A percentile compares a stretch with the other conserved stretches of the same genome.
These are phyloP conservation scores for Eubasilissa splendida DNA, from an alignment of 2,888 invertebrate genomes.

Conservation along the genomic window DNA sequence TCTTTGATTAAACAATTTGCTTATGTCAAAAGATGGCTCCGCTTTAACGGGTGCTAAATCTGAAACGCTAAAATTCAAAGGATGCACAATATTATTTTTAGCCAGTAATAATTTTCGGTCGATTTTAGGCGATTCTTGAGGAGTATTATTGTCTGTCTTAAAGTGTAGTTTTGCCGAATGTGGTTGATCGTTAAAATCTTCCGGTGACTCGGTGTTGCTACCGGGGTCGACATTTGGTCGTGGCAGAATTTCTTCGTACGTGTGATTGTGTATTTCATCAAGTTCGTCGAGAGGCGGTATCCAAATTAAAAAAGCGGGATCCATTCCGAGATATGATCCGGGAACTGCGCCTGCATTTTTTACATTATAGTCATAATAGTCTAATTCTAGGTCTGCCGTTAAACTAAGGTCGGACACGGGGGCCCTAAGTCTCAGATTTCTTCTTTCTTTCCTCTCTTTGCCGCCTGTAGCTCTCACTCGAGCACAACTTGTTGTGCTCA, in stretches of 20 bases:
- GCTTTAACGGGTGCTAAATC: conserved; percentile 64
- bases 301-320: conserved; percentile 90
- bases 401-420: conserved; percentile 86
- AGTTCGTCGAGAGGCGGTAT: conserved; percentile 86
- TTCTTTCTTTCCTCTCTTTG: conserved; percentile 85
- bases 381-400: conserved; percentile 84
- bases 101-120: conserved; percentile 61
- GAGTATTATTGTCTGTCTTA: conserved; percentile 65
- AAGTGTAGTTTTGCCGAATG: conserved; percentile 32
- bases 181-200: conserved; percentile 63
- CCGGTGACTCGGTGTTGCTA: conserved; percentile 79
- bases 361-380: conserved; percentile 92
- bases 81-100: conserved; percentile 69
- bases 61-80: conserved; percentile 70
- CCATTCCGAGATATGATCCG: conserved; percentile 91
- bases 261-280: conserved; percentile 69
- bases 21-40: conserved; percentile 64
- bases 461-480: conserved; percentile 78
- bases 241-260: conserved; percentile 73
- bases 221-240: conserved; percentile 73
- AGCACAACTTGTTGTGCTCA: conserved; percentile 78
- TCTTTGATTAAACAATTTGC: conserved; percentile 49
- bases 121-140: conserved; percentile 65
- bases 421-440: conserved; percentile 80
- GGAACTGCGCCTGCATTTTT: conserved; percentile 87